A percentile compares a stretch with the other conserved stretches of the same genome.
Conservation (phyloP, 2,113 vertebrate species). For the Brienomyrus brachyistius region DNA sequence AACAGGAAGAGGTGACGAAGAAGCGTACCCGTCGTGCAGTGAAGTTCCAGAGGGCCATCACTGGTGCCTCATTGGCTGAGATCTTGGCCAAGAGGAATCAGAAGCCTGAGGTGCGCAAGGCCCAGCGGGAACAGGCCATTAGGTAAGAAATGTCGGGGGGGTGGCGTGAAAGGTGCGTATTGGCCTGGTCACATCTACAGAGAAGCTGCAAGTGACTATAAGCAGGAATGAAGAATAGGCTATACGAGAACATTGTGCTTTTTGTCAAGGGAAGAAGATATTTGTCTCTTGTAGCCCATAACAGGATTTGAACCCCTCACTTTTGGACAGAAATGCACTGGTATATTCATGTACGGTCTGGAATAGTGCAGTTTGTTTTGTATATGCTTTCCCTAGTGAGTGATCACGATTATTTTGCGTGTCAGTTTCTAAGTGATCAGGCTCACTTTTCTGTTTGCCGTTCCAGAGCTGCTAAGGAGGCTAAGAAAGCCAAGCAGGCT, state of each 20-base stretch:
- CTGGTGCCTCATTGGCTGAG: slow-evolving; percentile 91
- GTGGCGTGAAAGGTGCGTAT: background rate
- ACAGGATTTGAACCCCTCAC: background rate
- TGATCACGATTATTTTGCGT: background rate
- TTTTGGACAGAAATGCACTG: background rate
- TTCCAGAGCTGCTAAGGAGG: slow-evolving; percentile 93
- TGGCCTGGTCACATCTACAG: background rate
- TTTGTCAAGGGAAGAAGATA: background rate
- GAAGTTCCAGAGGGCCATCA: slow-evolving; percentile 94
- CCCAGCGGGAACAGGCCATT: slow-evolving; percentile 94
- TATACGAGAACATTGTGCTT: background rate
- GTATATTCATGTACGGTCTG: background rate
- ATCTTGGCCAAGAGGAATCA: slow-evolving; percentile 98
- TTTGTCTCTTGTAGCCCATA: background rate
- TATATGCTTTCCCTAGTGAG: background rate
- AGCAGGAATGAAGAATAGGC: background rate
- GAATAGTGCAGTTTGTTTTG: background rate
- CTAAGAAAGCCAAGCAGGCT: slow-evolving; percentile 94
- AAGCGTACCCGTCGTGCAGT: slow-evolving; percentile 91
- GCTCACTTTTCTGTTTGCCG: background rate
- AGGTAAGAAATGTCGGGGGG: slow-evolving; percentile 58
- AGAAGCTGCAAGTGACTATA: background rate
- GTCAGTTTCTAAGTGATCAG: background rate
- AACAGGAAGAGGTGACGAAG: slow-evolving; percentile 91
- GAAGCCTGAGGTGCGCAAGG: slow-evolving; percentile 96